Base-by-base conservation (phyloP, 2,797 vertebrate genomes). In the Spinus pinus region DNA sequence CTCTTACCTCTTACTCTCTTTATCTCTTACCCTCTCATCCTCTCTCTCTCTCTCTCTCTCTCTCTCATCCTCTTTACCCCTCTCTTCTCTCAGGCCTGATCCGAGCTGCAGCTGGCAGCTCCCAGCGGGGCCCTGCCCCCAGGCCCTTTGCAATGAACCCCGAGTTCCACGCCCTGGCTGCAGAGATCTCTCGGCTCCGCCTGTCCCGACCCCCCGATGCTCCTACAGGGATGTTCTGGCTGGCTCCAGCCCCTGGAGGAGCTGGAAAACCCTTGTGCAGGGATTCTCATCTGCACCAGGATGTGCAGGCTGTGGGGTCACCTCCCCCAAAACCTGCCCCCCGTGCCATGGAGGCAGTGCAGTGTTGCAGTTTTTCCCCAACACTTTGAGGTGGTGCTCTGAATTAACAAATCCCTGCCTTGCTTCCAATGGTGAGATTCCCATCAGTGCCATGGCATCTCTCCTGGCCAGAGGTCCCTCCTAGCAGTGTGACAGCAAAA, bases 191-290 rank as follows among this genome's bases (percentile, higher is more conserved):
- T 54, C 9, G 4, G n/a, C 21, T 54, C 53, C 1, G 14, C 15
- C 31, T 1, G 3, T 54, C 53, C 53, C 1, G 6, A n/a, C 31
- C 3, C 6, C 21, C 21, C 4, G 20, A 4, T 1, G 31, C 53
- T 23, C 21, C 31, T n/a, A 9, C 53, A n/a, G 53, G 46, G 28
- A 16, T 60, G 46, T 21, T 41, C 31, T 35, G 39, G 23, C 46
- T 67, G 33, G 53, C 15, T 18, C 22, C 30, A 6, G 6, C 5
- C 35, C 25, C 33, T 2, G 3, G 25, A 31, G 22, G 3, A 54
- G 42, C 60, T 41, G 53, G 57, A 74, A 74, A 53, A 53, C 25
- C 12, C 28, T 57, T 2, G 8, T 11, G 31, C 9, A 5, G 64
- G 47, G 10, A 65, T 31, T 14, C 14, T 41, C 35, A 10, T 20